phyloP scores from a whole-genome alignment of 2,888 invertebrate genomes.

The Ectemnius cavifrons region DNA sequence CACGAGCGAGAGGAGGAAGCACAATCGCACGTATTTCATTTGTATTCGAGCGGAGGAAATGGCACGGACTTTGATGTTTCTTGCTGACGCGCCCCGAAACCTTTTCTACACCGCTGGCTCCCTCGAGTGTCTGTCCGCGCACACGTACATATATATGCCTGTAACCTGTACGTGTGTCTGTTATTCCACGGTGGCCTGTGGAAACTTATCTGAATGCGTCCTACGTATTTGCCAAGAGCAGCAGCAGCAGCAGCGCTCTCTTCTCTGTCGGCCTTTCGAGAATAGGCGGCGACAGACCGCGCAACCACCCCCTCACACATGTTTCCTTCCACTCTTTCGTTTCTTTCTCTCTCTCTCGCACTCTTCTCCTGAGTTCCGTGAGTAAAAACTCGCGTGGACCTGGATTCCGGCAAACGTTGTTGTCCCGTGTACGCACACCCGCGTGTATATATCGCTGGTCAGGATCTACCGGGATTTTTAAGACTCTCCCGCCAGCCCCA shows the following conservation, averaged over 20 bases:
- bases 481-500: too few species aligned
- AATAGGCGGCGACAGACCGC: slow-evolving; percentile 45
- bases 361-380: not conserved
- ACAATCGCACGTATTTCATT: slow-evolving; percentile 63
- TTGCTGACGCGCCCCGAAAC: slow-evolving; percentile 67
- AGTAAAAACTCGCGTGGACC: slow-evolving; percentile 48
- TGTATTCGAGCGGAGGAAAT: slow-evolving; percentile 66
- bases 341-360: not conserved
- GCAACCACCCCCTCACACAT: slow-evolving; percentile 41
- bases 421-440: too few species aligned
- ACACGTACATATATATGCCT: not conserved
- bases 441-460: too few species aligned
- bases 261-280: slow-evolving; percentile 28
- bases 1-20: slow-evolving; percentile 31
- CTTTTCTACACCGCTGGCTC: slow-evolving; percentile 47
- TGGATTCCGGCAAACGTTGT: slow-evolving; percentile 8
- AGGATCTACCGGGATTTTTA: too few species aligned
- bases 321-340: slow-evolving; percentile 25
- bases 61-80: slow-evolving; percentile 70
- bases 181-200: slow-evolving; percentile 22
- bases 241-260: slow-evolving; percentile 25
- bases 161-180: slow-evolving; percentile 13
- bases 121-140: not conserved
- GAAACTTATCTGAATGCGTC: slow-evolving; percentile 73
- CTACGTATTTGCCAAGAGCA: slow-evolving; percentile 66